Percentiles rank a stretch among this genome's conserved stretches.
These are phyloP conservation scores for Orius insidiosus DNA, from an alignment of 1,140 invertebrate genomes.

Conservation along the genomic window DNA sequence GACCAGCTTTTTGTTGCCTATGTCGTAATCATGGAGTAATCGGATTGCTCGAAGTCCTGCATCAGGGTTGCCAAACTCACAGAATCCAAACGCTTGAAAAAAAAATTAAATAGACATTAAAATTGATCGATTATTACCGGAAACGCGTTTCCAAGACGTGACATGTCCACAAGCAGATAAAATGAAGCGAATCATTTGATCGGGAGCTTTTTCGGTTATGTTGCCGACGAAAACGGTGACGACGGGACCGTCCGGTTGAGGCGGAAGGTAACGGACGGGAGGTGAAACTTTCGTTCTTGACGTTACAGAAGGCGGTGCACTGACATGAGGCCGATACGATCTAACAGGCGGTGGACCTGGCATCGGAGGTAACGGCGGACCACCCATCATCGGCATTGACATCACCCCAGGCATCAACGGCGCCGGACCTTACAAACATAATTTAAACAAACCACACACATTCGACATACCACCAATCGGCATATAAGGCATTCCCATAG, in stretches of 20 bases:
- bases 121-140: constrained; percentile 35
- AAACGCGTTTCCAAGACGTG: constrained; percentile 91
- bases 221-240: constrained; percentile 98
- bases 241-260: constrained; percentile 48
- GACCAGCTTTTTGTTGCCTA: constrained; percentile 84
- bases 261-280: constrained; percentile 12
- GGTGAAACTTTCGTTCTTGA: constrained; percentile 5
- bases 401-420: constrained; percentile 31
- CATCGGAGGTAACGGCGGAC: constrained; percentile 21
- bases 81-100: constrained; percentile 83
- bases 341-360: constrained; percentile 16
- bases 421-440: constrained; percentile 21
- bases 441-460: neutral
- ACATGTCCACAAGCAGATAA: constrained; percentile 81
- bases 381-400: constrained; percentile 27
- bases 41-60: constrained; percentile 85
- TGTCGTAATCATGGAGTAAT: constrained; percentile 81
- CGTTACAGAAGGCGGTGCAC: constrained; percentile 8
- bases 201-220: constrained; percentile 87
- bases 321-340: constrained; percentile 12
- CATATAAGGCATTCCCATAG: constrained; percentile 26
- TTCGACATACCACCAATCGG: constrained; percentile 18
- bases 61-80: constrained; percentile 88
- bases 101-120: neutral
- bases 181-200: constrained; percentile 86